Evolutionary conservation across 2,113 vertebrate species (phyloP).

Genomic region (Nothocercus nigrocapillus): DNA sequence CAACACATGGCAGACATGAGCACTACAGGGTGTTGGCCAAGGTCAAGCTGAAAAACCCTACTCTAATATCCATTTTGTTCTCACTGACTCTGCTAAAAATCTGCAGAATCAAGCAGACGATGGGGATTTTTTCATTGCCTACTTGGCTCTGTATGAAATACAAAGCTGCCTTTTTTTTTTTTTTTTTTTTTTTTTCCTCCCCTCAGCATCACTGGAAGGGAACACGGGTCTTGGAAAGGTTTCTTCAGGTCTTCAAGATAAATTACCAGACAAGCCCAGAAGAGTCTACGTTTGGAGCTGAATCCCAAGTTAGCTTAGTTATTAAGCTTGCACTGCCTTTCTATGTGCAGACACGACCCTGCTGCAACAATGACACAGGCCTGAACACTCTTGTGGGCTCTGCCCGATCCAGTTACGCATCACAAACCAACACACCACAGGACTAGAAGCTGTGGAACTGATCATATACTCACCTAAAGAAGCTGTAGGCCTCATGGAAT

Average conservation of each 20-base stretch:
- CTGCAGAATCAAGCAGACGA: neutral
- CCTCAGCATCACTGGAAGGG: neutral
- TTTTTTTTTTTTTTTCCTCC: neutral
- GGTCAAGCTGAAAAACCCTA: neutral
- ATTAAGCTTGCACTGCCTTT: neutral
- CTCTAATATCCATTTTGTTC: neutral
- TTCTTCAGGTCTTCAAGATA: neutral
- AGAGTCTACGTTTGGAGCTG: neutral
- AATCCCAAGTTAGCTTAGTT: neutral
- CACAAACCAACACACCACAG: rapidly evolving
- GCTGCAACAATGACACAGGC: neutral
- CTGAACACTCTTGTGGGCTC: neutral
- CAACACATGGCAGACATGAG: neutral
- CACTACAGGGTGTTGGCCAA: neutral
- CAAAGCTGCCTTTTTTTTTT: neutral
- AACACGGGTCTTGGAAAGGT: neutral
- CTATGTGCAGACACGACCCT: neutral
- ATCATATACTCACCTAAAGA: neutral
- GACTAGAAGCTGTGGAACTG: neutral
- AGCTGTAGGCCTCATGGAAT: rapidly evolving
- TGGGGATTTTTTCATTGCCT: neutral
- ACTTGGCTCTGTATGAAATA: neutral
- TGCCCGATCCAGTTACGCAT: neutral
- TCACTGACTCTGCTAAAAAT: neutral
- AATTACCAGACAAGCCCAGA: neutral